Evolutionary conservation across 2,797 vertebrate species (phyloP), one percentile per base, ranked within the genome.

Genomic region (Thripadectes ignobilis): DNA sequence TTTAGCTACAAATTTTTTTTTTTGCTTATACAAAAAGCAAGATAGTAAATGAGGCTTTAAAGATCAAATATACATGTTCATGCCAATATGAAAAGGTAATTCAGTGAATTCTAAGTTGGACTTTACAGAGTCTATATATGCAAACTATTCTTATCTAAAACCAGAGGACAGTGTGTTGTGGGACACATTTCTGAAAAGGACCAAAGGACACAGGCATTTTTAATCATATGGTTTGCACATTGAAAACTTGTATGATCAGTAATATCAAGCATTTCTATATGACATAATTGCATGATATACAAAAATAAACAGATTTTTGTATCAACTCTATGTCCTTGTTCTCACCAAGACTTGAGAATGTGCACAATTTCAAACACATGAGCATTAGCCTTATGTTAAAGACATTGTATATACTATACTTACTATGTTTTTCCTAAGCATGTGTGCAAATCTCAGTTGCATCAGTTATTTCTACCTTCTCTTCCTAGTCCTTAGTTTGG

Each of bases 1-100:
- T 65, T 86, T 79, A 93, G 58, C 38, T 74, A 71, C 66, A 90
- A 89, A 95, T 51, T 67, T 88, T 74, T 69, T 54, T 88, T 74
- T 72, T 54, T 14, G 36, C 18, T 78, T 78, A 19, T 19, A 66
- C 39, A 49, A 69, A 88, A 93, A 69, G 3, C 18, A 88, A 84
- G 57, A 85, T 79, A 81, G 11, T 14, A 92, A 96, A 82, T 57
- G 74, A 76, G 19, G 24, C 12, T 93, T 76, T 79, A 84, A 88
- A 81, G 45, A 84, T 27, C 5, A 88, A 78, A 79, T 76, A 86
- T 66, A 52, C 18, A 32, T 22, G 12, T 84, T 27, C n/a, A 62
- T 71, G 52, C 15, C 10, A 54, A 61, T 66, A 69, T 36, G 63
- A 84, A 78, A 91, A 88, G 19, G 32, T 73, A 86, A 75, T 84